Evolutionary conservation across 1,140 invertebrate species (phyloP).

Genomic region (Nymphalis io): DNA sequence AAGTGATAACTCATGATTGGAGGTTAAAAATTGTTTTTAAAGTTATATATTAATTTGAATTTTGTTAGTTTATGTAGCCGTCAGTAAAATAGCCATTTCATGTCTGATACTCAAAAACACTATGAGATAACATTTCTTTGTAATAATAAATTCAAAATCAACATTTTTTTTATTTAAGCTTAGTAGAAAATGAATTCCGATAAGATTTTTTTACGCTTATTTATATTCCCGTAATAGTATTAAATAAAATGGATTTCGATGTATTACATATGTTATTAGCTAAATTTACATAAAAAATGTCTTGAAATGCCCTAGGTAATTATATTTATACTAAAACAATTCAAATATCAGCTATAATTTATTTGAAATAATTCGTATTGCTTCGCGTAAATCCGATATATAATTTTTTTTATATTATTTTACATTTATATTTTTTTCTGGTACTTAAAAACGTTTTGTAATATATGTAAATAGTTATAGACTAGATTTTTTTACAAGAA

Average conservation of each 20-base stretch:
- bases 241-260: slow-evolving; percentile 5
- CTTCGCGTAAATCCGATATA: neutral
- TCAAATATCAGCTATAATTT: neutral
- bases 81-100: too few species aligned
- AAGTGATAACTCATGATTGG: too few species aligned
- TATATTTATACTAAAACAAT: neutral
- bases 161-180: neutral
- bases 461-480: slow-evolving; percentile 71
- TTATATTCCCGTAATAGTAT: slow-evolving; percentile 4
- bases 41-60: too few species aligned
- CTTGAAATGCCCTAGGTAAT: neutral
- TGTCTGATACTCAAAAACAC: too few species aligned
- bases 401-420: neutral
- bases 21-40: too few species aligned
- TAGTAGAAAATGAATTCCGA: neutral
- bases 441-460: slow-evolving; percentile 51
- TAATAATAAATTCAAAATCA: too few species aligned
- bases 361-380: neutral
- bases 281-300: slow-evolving; percentile 6
- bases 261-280: neutral
- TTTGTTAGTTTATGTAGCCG: too few species aligned
- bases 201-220: slow-evolving; percentile 8
- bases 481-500: slow-evolving; percentile 66
- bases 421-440: slow-evolving; percentile 17
- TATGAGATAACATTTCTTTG: too few species aligned